Evolutionary conservation across 2,888 invertebrate species (phyloP), one percentile per base, ranked within the genome.

Genomic region (Anorthoa munda): DNA sequence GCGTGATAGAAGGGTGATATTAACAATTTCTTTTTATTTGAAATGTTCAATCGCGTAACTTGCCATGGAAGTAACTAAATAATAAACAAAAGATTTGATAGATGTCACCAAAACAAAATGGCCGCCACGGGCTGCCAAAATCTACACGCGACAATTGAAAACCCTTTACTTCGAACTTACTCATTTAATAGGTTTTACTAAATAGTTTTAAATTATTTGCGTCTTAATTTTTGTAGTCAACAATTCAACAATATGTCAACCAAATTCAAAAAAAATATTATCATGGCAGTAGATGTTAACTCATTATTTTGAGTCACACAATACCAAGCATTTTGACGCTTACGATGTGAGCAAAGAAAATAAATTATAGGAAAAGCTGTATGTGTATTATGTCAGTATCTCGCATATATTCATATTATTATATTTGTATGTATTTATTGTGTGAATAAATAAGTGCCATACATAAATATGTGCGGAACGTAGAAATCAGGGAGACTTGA

Each of bases 261-360:
- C 23, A 4, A 31, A 3, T 2, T 4, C 23, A 48, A 66, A 75
- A 15, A 60, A 9, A 45, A 1, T 39, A 31, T 46, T 39, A 31
- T 51, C 21, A n/a, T 31, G 15, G 2, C 7, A 26, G 46, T 31
- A 21, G 0, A 3, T 11, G 26, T 4, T 7, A 31, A 13, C 3
- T 15, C 2, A 39, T n/a, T 39, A 46, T 39, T 53, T n/a, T 21
- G 45, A 39, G 13, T 31, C 21, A 50, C 13, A 18, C n/a, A 48
- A 39, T 23, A 65, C 12, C 12, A 53, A 23, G 4, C 45, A 70
- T 71, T 31, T 2, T 26, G n/a, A 56, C 15, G 9, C 45, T 51
- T 45, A 45, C 18, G 23, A 60, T 15, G 18, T 66, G 48, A 50
- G 2, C 4, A 56, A 7, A 60, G 63, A 67, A 56, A 61, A 68